Percentiles rank a stretch among this genome's conserved stretches.
Evolutionary conservation across 2,113 vertebrate species (phyloP).

Genomic region (Butastur rufipennis): DNA sequence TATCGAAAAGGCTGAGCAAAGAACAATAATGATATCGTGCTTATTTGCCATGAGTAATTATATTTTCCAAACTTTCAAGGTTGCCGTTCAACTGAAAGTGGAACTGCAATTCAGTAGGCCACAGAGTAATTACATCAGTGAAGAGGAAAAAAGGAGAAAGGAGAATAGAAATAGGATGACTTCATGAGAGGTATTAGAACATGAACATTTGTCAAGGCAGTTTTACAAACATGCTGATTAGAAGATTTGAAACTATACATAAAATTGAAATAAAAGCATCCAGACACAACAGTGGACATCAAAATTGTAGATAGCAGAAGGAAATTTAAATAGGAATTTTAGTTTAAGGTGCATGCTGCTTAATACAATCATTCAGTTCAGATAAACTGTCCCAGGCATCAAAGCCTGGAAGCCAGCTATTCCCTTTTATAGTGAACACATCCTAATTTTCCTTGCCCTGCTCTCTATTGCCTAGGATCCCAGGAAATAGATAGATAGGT

Average conservation of each 20-base stretch:
- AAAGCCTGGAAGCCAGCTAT: not conserved
- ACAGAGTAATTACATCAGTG: not conserved
- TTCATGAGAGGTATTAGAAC: not conserved
- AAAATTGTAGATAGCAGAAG: not conserved
- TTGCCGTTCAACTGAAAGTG: not conserved
- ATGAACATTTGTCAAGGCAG: not conserved
- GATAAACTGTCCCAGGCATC: not conserved
- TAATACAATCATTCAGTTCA: not conserved
- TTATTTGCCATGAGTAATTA: not conserved
- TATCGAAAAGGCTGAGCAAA: not conserved
- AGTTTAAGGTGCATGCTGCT: not conserved
- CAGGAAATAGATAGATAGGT: not conserved
- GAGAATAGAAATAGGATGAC: not conserved
- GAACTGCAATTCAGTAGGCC: not conserved
- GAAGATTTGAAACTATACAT: not conserved
- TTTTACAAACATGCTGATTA: not conserved
- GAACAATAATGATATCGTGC: not conserved
- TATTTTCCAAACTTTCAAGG: not conserved
- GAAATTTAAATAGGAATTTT: not conserved
- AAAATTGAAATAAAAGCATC: not conserved
- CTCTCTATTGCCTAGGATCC: not conserved
- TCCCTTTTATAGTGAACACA: not conserved
- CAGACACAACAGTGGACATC: not conserved
- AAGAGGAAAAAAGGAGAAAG: not conserved
- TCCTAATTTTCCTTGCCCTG: not conserved